Conservation (phyloP, 1,140 invertebrate genomes). For the Marisa cornuarietis region DNA sequence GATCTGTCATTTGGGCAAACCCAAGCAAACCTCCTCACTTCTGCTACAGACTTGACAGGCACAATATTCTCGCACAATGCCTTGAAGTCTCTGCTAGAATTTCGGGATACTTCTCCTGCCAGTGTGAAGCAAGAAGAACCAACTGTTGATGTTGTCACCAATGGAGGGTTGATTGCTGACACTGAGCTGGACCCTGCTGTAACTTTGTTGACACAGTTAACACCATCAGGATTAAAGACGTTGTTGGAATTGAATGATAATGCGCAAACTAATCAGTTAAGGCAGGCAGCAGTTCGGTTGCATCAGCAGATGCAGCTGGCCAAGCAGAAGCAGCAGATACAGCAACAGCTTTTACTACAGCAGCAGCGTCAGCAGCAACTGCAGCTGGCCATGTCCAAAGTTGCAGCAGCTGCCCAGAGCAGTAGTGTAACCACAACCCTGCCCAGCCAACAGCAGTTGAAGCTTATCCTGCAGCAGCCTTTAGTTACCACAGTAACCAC, state of each 20-base stretch:
- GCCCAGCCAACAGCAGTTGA: conserved; percentile 47
- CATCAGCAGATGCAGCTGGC: conserved; percentile 43
- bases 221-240: conserved; percentile 29
- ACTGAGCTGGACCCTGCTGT: conserved; percentile 17
- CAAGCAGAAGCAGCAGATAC: conserved; percentile 36
- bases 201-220: conserved; percentile 7
- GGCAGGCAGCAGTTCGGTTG: conserved; percentile 13
- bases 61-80: conserved; percentile 17
- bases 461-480: conserved; percentile 50
- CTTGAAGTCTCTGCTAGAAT: conserved; percentile 14
- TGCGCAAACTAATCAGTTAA: conserved; percentile 22
- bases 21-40: conserved; percentile 23
- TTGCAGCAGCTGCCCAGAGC: conserved; percentile 1
- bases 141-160: not conserved
- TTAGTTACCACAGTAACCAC: conserved; percentile 20
- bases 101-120: not conserved
- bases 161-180: conserved; percentile 5
- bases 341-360: conserved; percentile 24
- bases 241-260: conserved; percentile 34
- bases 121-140: conserved; percentile 11
- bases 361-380: conserved; percentile 41
- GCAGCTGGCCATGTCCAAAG: conserved; percentile 26
- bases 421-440: not conserved
- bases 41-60: conserved; percentile 21
- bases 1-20: conserved; percentile 22